Evolutionary conservation across 2,113 vertebrate species (phyloP).

Genomic region (Pampusana beccarii): DNA sequence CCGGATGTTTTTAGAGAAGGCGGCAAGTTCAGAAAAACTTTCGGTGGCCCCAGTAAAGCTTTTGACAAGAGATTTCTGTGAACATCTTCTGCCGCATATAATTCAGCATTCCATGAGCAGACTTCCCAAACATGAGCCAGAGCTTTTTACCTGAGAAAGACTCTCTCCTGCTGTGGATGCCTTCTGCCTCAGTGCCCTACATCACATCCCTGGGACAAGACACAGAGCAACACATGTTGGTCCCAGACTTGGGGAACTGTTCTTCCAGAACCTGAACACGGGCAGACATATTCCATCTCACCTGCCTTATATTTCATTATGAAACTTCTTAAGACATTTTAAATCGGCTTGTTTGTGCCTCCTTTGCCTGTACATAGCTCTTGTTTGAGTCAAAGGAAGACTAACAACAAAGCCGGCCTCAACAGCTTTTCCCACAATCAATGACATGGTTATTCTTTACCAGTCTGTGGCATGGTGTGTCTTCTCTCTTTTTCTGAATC

Average conservation of each 20-base stretch:
- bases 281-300: not conserved
- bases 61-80: not conserved
- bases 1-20: not conserved
- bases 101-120: not conserved
- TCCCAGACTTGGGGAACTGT: fast-evolving
- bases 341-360: not conserved
- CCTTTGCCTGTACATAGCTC: not conserved
- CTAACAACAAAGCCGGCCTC: not conserved
- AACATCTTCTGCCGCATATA: not conserved
- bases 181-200: not conserved
- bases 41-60: not conserved
- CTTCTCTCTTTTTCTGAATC: not conserved
- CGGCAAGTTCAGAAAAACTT: not conserved
- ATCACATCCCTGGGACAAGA: not conserved
- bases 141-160: not conserved
- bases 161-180: not conserved
- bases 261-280: not conserved
- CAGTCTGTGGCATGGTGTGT: fast-evolving
- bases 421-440: not conserved
- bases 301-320: not conserved
- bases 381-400: not conserved
- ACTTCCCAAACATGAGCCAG: not conserved
- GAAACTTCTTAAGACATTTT: not conserved
- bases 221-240: not conserved
- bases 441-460: not conserved